A percentile compares a stretch with the other conserved stretches of the same genome.
Conservation (phyloP, 2,888 invertebrate species). For the Philaethria dido region DNA sequence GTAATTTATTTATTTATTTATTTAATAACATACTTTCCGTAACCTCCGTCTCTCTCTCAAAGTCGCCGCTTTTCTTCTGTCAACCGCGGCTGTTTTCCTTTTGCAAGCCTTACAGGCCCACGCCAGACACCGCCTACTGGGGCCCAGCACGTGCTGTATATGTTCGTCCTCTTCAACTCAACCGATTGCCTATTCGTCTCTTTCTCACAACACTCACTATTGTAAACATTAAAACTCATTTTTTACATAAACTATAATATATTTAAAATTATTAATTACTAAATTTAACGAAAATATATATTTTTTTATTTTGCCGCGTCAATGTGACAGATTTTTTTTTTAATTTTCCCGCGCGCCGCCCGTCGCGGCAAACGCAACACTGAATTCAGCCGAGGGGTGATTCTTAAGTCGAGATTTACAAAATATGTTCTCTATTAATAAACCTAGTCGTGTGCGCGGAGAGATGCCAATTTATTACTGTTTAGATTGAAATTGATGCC, state of each 20-base stretch:
- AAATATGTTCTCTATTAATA: conserved; percentile 80
- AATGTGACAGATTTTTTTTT: conserved; percentile 53
- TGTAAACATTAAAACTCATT: conserved; percentile 68
- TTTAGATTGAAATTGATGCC: conserved; percentile 83
- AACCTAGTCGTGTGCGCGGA: conserved; percentile 69
- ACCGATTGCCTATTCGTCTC: conserved; percentile 55
- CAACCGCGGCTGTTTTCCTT: conserved; percentile 97
- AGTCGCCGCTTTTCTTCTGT: conserved; percentile 98
- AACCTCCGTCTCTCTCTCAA: conserved; percentile 95
- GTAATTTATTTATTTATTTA: too few relatives aligned
- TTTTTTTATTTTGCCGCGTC: conserved; percentile 8
- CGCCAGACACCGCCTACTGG: conserved; percentile 91
- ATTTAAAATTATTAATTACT: neutral
- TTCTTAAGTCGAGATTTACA: conserved; percentile 71
- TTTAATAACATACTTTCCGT: conserved; percentile 90
- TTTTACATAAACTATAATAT: conserved; percentile 39
- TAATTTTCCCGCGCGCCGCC: conserved; percentile 65
- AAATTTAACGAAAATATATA: neutral
- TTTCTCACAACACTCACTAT: conserved; percentile 61
- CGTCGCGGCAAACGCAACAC: conserved; percentile 68
- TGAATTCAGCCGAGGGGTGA: conserved; percentile 71
- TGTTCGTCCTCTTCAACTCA: conserved; percentile 62
- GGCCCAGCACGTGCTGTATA: conserved; percentile 79
- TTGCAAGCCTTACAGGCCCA: conserved; percentile 99
- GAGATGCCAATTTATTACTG: conserved; percentile 83